phyloP scores from a whole-genome alignment of 2,113 vertebrate genomes.

The Rhynchomys soricoides region DNA sequence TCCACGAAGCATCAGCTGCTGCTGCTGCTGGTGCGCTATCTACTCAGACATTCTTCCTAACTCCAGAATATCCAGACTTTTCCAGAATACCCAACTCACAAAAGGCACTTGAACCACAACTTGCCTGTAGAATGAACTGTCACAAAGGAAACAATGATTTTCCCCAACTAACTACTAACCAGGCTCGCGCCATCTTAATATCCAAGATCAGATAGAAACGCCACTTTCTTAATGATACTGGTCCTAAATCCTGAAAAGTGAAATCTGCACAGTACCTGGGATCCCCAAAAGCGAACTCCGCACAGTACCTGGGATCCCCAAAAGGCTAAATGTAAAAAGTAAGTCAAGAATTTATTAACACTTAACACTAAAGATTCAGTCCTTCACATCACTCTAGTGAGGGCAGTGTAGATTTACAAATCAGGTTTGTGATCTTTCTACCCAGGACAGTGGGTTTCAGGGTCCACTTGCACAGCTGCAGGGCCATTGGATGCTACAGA shows the following conservation, averaged over 20 bases:
- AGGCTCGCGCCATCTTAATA: not conserved
- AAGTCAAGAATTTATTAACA: conserved; percentile 10
- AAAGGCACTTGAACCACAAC: not conserved
- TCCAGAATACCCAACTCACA: not conserved
- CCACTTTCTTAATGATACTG: not conserved
- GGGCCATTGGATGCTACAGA: not conserved
- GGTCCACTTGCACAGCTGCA: not conserved
- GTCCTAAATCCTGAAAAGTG: not conserved
- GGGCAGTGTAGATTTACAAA: not conserved
- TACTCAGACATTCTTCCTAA: not conserved
- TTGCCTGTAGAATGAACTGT: not conserved
- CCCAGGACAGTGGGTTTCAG: not conserved
- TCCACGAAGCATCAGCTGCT: not conserved
- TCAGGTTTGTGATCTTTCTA: not conserved
- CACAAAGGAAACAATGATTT: not conserved
- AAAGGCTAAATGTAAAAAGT: conserved; percentile 33
- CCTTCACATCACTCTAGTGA: not conserved
- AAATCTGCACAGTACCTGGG: not conserved
- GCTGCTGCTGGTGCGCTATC: not conserved
- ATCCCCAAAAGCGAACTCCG: too few species aligned
- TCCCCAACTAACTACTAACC: not conserved
- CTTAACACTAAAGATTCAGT: not conserved
- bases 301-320: not conserved
- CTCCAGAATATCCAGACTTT: not conserved
- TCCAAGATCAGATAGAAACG: not conserved